Percentiles rank a stretch among this genome's conserved stretches.
phyloP scores from a whole-genome alignment of 2,888 invertebrate species.

The Chouioia cunea region DNA sequence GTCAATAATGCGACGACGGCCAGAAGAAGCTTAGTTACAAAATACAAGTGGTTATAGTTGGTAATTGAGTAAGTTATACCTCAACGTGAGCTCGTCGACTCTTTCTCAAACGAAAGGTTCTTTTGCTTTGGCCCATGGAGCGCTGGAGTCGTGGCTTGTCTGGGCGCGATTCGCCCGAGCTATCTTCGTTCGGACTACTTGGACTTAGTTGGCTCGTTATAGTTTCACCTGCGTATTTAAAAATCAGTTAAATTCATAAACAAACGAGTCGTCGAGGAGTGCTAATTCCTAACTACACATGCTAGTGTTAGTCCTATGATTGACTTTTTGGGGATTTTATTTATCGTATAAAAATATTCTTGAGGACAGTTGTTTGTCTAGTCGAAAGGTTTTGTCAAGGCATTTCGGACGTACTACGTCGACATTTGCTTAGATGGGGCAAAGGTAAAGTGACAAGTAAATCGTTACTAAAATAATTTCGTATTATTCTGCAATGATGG shows the following conservation, averaged over 20 bases:
- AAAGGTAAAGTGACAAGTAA: too few relatives aligned
- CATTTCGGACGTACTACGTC: too few relatives aligned
- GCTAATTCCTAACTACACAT: conserved; percentile 28
- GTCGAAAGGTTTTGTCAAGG: too few relatives aligned
- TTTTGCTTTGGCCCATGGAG: conserved; percentile 93
- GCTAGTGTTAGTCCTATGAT: conserved; percentile 12
- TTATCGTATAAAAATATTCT: too few relatives aligned
- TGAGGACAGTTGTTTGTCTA: too few relatives aligned
- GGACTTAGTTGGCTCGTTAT: conserved; percentile 83
- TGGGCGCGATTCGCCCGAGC: conserved; percentile 74
- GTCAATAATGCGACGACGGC: too few relatives aligned
- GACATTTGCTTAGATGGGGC: too few relatives aligned
- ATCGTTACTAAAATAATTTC: too few relatives aligned
- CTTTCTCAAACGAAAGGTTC: conserved; percentile 89
- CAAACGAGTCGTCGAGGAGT: not conserved
- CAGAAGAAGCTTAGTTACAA: too few relatives aligned
- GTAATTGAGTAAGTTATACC: conserved; percentile 68
- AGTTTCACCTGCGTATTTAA: conserved; percentile 75
- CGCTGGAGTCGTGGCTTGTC: conserved; percentile 84
- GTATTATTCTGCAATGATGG: too few relatives aligned
- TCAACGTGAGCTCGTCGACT: conserved; percentile 79
- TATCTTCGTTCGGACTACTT: conserved; percentile 77
- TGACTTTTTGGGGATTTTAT: not conserved
- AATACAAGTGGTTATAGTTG: too few relatives aligned
- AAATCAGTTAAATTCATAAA: not conserved